Base-by-base conservation (phyloP, 2,113 vertebrate genomes). In the Phodopus roborovskii region DNA sequence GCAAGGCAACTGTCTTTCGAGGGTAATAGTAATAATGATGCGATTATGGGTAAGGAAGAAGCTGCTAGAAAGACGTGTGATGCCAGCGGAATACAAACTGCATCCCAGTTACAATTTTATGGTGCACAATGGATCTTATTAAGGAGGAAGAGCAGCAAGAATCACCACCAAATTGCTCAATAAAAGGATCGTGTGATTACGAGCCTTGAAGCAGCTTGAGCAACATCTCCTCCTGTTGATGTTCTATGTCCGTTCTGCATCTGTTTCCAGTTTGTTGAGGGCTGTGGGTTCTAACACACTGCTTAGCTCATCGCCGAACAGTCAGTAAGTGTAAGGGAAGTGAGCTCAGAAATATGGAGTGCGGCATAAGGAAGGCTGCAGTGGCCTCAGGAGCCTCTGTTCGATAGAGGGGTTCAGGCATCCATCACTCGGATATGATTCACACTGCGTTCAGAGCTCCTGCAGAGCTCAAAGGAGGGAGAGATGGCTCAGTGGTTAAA, bases 41-140 rank as follows among this genome's bases (percentile, higher is more conserved):
- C 98, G 98, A 98, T 99, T 98, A 98, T 98, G 98, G 98, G 98
- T 98, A 98, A 98, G 98, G 97, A 99, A 98, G 98, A 98, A 97
- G 97, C 97, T 98, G 98, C 98, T 98, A 98, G 98, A 98, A 98
- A 98, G 98, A 98, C 97, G 97, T 96, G 98, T 98, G 98, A 99
- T 98, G 98, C 98, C 98, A 97, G 98, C 95, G 79, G 98, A 98
- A 98, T 98, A 97, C 98, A 98, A 98, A 98, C 98, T 97, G 98
- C 98, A n/a, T 99, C 98, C 98, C 98, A 98, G 98, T 98, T 98
- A 98, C 98, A 98, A 96, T 98, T 99, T 99, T 98, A 99, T 98
- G 98, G 98, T 98, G 98, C 98, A 99, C 98, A 98, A 98, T 98
- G 98, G 98, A 98, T 98, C 98, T 98, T 98, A 98, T 99, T 99